Conservation (phyloP, 2,888 invertebrate genomes). For the Tenthredo livida region DNA sequence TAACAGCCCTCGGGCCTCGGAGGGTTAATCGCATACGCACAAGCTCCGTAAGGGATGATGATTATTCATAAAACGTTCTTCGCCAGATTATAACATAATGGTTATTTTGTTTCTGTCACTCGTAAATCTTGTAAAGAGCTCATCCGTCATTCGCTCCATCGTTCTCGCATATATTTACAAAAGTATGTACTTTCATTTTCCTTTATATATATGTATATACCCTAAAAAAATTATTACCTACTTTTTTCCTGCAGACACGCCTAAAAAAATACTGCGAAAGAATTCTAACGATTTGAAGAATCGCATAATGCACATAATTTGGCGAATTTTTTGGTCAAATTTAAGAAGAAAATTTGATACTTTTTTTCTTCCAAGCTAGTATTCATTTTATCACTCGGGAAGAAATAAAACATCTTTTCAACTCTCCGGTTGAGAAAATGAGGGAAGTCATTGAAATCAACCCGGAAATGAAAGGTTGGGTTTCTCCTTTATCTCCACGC, state of each 20-base stretch:
- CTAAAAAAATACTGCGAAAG: neutral
- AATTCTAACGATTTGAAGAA: neutral
- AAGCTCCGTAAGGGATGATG: neutral
- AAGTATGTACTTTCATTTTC: neutral
- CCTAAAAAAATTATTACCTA: neutral
- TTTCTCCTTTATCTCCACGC: no score
- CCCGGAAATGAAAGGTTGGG: no score
- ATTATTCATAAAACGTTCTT: constrained; percentile 1
- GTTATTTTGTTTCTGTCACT: constrained; percentile 37
- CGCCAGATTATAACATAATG: neutral
- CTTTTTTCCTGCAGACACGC: neutral
- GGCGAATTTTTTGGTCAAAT: neutral
- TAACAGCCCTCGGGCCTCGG: neutral
- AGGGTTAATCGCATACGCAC: neutral
- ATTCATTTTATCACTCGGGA: neutral
- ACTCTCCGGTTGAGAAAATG: no score
- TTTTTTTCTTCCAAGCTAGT: neutral
- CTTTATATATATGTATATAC: no score
- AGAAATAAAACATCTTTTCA: no score
- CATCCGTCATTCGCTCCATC: constrained; percentile 23
- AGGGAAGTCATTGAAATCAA: no score
- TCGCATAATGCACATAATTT: neutral
- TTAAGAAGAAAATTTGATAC: no score
- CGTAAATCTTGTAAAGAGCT: constrained; percentile 15
- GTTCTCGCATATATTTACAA: constrained; percentile 14